Conservation (phyloP, 2,888 invertebrate genomes). For the Pseudeuparius sepicola region DNA sequence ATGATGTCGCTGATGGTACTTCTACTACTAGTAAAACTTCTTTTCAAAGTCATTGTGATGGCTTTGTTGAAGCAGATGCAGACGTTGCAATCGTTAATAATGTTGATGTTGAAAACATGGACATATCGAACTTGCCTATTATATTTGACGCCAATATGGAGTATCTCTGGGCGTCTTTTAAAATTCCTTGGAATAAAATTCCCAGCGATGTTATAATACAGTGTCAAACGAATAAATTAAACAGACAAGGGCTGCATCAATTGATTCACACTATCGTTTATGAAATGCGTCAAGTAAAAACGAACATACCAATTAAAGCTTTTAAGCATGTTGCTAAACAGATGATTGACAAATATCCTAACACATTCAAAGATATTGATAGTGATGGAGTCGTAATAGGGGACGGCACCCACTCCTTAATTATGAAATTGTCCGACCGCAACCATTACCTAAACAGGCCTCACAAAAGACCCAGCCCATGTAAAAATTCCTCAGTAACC, state of each 20-base stretch:
- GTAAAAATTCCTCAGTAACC: too few species aligned
- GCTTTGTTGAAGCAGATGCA: too few species aligned
- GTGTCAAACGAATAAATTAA: constrained; percentile 16
- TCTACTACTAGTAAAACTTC: too few species aligned
- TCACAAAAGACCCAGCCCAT: constrained; percentile 19
- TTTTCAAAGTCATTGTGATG: too few species aligned
- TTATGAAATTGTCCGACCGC: constrained; percentile 21
- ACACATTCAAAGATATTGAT: constrained; percentile 24
- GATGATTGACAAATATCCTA: constrained; percentile 22
- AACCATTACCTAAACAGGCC: constrained; percentile 25
- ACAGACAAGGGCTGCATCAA: constrained; percentile 13
- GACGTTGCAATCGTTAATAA: background rate
- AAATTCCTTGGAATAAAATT: constrained; percentile 19
- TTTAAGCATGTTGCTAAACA: constrained; percentile 22
- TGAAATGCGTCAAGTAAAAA: constrained; percentile 20
- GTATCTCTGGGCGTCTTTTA: constrained; percentile 15
- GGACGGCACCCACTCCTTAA: constrained; percentile 21
- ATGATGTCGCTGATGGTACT: too few species aligned
- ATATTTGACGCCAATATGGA: constrained; percentile 15
- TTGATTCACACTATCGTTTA: constrained; percentile 20
- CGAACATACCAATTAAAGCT: constrained; percentile 19
- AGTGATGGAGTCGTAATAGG: constrained; percentile 23
- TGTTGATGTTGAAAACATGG: background rate
- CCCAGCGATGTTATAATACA: constrained; percentile 13
- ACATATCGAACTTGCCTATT: constrained; percentile 2